Base-by-base conservation (phyloP, 1,140 invertebrate species). In the Phenacoccus solenopsis region DNA sequence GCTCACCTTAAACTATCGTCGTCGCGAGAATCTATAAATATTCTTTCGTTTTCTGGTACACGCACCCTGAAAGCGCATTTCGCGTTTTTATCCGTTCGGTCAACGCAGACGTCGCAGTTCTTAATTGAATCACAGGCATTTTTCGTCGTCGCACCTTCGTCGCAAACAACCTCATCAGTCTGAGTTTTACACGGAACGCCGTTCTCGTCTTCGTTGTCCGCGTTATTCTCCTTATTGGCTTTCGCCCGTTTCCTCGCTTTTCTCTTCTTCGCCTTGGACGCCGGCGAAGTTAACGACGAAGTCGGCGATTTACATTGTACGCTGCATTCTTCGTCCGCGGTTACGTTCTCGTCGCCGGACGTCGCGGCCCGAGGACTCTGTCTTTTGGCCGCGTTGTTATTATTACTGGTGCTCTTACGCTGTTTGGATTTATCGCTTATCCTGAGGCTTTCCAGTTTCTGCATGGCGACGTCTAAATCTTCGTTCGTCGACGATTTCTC, bases 41-140 rank as follows among this genome's bases (percentile, higher is more conserved):
- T 49, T 16, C 38, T 49, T 49, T 49, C 38, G 20, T 49, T 49
- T n/a, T 49, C 38, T 49, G 38, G 38, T 49, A 49, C 38, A 16
- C 38, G 38, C 38, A n/a, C 38, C 20, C 38, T 49, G 38, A 16
- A 64, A 20, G 59, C 25, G 25, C 22, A 64, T 64, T 64, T 64
- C 3, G 25, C 59, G 3, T 64, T 9, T 10, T 9, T 24, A 22
- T 27, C 25, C 25, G 59, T 64, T 22, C 59, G 22, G 21, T 27
- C 59, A 10, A 16, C 38, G 38, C 59, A 64, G 25, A 27, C 22
- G 16, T 64, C 59, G 59, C 13, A 64, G 25, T 27, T 64, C 16
- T 64, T 64, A 24, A 25, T 64, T 25, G 59, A 64, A 64, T 64
- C 59, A 64, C 59, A 64, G 59, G 59, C 25, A 27, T 64, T 64